Percentiles rank a stretch among this genome's conserved stretches.
Conservation (phyloP, 2,888 invertebrate genomes). For the Lycophotia porphyrea region DNA sequence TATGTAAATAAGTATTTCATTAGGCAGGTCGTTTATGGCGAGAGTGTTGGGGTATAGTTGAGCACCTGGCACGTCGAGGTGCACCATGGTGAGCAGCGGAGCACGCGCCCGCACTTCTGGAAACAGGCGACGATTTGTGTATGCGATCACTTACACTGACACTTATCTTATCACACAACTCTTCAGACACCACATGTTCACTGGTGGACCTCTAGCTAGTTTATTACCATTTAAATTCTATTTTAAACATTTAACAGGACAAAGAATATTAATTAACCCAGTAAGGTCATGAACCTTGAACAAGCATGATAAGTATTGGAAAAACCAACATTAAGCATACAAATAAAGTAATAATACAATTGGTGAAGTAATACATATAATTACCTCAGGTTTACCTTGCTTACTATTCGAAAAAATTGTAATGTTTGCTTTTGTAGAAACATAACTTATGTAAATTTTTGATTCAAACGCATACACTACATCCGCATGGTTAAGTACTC, state of each 20-base stretch:
- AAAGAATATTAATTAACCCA: conserved; percentile 74
- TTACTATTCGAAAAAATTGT: conserved; percentile 83
- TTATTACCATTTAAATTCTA: conserved; percentile 41
- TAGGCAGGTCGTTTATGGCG: conserved; percentile 88
- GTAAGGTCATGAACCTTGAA: conserved; percentile 82
- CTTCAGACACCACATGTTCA: conserved; percentile 45
- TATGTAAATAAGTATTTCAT: conserved; percentile 89
- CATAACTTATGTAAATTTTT: conserved; percentile 86
- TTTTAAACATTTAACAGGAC: conserved; percentile 62
- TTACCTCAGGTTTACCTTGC: conserved; percentile 84
- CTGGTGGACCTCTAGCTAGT: conserved; percentile 24
- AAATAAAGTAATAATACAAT: conserved; percentile 56
- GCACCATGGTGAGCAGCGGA: conserved; percentile 83
- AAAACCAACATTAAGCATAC: conserved; percentile 44
- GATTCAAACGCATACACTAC: conserved; percentile 72
- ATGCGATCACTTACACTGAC: conserved; percentile 41
- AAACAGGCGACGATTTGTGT: conserved; percentile 67
- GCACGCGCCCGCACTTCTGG: conserved; percentile 77
- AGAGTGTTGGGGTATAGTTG: conserved; percentile 77
- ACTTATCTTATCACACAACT: conserved; percentile 36
- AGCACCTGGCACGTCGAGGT: conserved; percentile 85
- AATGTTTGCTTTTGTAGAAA: conserved; percentile 86
- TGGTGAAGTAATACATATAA: conserved; percentile 66
- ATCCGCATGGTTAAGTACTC: conserved; percentile 72
- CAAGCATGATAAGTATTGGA: conserved; percentile 67